Percentiles rank a stretch among this genome's conserved stretches.
Evolutionary conservation across 2,888 invertebrate species (phyloP).

Genomic region (Odontomyia ornata): DNA sequence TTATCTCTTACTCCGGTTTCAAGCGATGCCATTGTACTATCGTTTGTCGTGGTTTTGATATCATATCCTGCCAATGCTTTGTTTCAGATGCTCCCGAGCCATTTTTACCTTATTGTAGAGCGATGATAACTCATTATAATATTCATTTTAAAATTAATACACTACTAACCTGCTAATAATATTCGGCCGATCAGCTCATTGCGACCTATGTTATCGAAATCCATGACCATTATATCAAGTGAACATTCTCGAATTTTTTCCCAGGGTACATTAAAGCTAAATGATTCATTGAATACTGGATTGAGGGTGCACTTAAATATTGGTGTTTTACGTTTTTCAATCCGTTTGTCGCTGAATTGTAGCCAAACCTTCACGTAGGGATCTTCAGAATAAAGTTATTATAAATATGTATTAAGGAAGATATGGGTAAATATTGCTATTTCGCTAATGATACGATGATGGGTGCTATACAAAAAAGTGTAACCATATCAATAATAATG

Average conservation of each 20-base stretch:
- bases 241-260: slow-evolving; percentile 96
- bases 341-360: slow-evolving; percentile 91
- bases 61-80: slow-evolving; percentile 99
- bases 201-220: slow-evolving; percentile 94
- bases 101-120: slow-evolving; percentile 77
- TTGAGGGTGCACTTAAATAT: slow-evolving; percentile 94
- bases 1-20: slow-evolving; percentile 80
- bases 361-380: slow-evolving; percentile 99
- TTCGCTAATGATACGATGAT: too few species aligned
- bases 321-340: slow-evolving; percentile 95
- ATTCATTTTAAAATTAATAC: background rate
- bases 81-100: slow-evolving; percentile 95
- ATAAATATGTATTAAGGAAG: too few species aligned
- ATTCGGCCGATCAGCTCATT: slow-evolving; percentile 93
- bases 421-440: too few species aligned
- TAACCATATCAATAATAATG: too few species aligned
- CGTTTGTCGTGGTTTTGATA: slow-evolving; percentile 94
- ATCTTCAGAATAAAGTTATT: slow-evolving; percentile 71
- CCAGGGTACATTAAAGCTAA: slow-evolving; percentile 96
- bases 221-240: slow-evolving; percentile 94
- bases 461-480: too few species aligned
- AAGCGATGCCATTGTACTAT: slow-evolving; percentile 97
- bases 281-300: slow-evolving; percentile 95
- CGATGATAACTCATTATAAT: background rate
- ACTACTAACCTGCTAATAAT: slow-evolving; percentile 80